These are phyloP conservation scores for Agrochola macilenta DNA, from an alignment of 2,888 invertebrate species.

Conservation along the genomic window DNA sequence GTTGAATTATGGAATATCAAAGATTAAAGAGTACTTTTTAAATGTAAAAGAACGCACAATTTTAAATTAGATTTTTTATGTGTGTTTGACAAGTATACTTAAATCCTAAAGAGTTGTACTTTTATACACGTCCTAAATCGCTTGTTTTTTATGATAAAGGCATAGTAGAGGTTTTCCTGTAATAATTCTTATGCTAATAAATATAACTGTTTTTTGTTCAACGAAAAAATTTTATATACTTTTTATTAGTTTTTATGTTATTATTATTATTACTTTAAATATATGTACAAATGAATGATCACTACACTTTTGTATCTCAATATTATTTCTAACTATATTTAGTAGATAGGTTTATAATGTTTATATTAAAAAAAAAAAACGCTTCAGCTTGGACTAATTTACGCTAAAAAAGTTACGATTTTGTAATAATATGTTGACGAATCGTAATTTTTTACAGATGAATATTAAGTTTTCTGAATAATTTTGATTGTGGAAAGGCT, in stretches of 20 bases:
- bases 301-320: slow-evolving; percentile 70
- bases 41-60: slow-evolving; percentile 42
- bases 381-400: slow-evolving; percentile 71
- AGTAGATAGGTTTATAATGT: slow-evolving; percentile 68
- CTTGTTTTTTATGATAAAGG: background rate
- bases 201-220: slow-evolving; percentile 51
- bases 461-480: slow-evolving; percentile 62
- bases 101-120: background rate
- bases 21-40: background rate
- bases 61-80: slow-evolving; percentile 32
- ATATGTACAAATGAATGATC: slow-evolving; percentile 68
- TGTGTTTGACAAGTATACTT: background rate
- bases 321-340: slow-evolving; percentile 65
- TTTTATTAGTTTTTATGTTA: slow-evolving; percentile 43
- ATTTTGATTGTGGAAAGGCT: slow-evolving; percentile 17
- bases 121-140: background rate
- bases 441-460: slow-evolving; percentile 49
- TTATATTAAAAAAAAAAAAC: slow-evolving; percentile 52
- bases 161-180: background rate
- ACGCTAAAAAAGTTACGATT: slow-evolving; percentile 48
- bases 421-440: slow-evolving; percentile 50
- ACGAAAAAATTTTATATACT: slow-evolving; percentile 30
- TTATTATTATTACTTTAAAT: slow-evolving; percentile 53
- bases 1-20: slow-evolving; percentile 3
- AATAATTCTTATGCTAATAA: slow-evolving; percentile 55